Percentiles rank a stretch among this genome's conserved stretches.
These are phyloP conservation scores for Glossosoma conforme DNA, from an alignment of 1,140 invertebrate species.

Conservation along the genomic window DNA sequence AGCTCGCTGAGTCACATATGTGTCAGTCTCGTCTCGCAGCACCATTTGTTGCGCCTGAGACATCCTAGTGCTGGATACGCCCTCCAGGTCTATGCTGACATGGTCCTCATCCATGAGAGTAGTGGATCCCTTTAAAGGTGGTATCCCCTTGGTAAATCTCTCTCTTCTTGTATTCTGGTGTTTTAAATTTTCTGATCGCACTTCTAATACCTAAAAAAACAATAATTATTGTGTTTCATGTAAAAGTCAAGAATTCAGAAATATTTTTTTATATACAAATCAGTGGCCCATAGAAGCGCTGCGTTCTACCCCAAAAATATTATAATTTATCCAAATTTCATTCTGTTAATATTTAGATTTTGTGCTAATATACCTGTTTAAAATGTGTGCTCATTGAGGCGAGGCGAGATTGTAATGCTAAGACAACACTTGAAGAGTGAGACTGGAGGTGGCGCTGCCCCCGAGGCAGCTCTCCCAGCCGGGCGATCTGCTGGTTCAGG, in stretches of 20 bases:
- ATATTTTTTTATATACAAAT: neutral
- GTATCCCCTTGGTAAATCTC: constrained; percentile 84
- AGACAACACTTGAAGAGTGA: constrained; percentile 93
- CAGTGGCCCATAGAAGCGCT: neutral
- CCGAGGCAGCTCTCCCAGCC: constrained; percentile 73
- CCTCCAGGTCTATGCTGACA: constrained; percentile 72
- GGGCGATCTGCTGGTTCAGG: constrained; percentile 94
- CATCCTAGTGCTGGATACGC: constrained; percentile 39
- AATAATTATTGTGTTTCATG: neutral
- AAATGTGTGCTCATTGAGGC: constrained; percentile 96
- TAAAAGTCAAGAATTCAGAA: neutral
- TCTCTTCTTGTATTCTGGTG: constrained; percentile 90
- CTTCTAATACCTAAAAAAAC: constrained; percentile 67
- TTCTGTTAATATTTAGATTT: neutral
- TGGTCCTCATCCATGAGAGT: constrained; percentile 63
- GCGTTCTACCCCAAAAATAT: neutral
- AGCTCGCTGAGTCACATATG: constrained; percentile 86
- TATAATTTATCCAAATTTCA: neutral
- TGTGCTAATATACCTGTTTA: constrained; percentile 58
- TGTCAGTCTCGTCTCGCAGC: constrained; percentile 80
- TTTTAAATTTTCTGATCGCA: constrained; percentile 89
- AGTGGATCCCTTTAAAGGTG: constrained; percentile 60
- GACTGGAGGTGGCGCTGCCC: constrained; percentile 79
- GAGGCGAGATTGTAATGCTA: constrained; percentile 90
- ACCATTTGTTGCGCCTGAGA: constrained; percentile 57